A percentile compares a stretch with the other conserved stretches of the same genome.
Evolutionary conservation across 2,797 vertebrate genomes (phyloP).

Genomic region (Acestrorhynchus altus): DNA sequence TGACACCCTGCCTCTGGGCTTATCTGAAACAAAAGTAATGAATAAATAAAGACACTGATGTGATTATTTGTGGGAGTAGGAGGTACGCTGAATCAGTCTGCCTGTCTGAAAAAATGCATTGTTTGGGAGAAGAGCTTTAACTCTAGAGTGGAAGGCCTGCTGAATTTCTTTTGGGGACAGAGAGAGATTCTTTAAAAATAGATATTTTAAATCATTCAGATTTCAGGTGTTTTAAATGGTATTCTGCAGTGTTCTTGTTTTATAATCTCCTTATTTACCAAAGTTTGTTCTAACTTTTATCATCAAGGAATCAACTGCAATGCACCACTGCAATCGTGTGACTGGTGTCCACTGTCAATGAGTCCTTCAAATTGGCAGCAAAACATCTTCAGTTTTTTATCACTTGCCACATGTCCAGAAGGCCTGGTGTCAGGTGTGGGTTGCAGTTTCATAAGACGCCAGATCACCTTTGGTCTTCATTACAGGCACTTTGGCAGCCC

Average conservation of each 20-base stretch:
- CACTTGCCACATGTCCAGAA: too few relatives aligned
- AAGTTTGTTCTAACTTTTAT: background rate
- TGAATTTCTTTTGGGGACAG: constrained; percentile 7
- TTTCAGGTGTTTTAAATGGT: background rate
- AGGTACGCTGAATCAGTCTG: constrained; percentile 1
- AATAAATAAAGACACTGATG: constrained; percentile 36
- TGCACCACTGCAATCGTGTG: background rate
- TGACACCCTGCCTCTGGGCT: constrained; percentile 14
- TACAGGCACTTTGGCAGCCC: too few relatives aligned
- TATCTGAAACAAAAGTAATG: constrained; percentile 38
- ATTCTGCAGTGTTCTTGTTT: background rate
- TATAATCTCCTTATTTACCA: background rate
- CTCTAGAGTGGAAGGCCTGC: background rate
- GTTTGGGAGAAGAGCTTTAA: background rate
- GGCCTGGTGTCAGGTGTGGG: too few relatives aligned
- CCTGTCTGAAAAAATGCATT: constrained; percentile 7
- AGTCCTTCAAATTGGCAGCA: too few relatives aligned
- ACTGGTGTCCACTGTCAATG: too few relatives aligned
- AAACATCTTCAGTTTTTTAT: too few relatives aligned
- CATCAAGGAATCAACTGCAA: background rate
- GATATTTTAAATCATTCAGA: background rate
- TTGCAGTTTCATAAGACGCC: too few relatives aligned
- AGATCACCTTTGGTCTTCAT: too few relatives aligned
- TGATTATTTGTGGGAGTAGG: constrained; percentile 22
- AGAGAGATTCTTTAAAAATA: background rate